Evolutionary conservation across 2,888 invertebrate genomes (phyloP).

Genomic region (Archips crataeganus): DNA sequence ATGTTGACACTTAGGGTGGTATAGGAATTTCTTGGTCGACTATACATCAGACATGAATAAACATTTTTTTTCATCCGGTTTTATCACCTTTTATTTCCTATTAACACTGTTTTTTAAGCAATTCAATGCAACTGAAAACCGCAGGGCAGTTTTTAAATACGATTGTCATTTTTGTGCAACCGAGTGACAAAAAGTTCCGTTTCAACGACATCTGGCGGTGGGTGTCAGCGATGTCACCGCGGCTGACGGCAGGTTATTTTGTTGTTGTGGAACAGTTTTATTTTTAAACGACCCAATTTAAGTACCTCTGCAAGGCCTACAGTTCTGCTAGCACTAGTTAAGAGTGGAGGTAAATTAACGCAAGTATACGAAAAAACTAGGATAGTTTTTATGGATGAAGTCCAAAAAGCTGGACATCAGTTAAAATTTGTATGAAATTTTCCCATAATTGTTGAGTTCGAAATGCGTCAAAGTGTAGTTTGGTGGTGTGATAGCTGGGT

Average conservation of each 20-base stretch:
- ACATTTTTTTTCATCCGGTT: neutral
- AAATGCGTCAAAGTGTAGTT: too few relatives aligned
- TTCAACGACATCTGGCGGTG: conserved; percentile 53
- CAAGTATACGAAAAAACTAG: neutral
- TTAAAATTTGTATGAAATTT: too few relatives aligned
- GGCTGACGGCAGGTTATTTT: conserved; percentile 17
- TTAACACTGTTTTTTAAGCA: neutral
- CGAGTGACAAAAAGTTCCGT: conserved; percentile 31
- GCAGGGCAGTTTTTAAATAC: conserved; percentile 50
- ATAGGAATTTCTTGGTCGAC: too few relatives aligned
- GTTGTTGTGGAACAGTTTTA: conserved; percentile 1
- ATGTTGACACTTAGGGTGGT: too few relatives aligned
- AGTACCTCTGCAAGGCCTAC: neutral
- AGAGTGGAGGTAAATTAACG: neutral
- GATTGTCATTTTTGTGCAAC: conserved; percentile 47
- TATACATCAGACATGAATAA: too few relatives aligned
- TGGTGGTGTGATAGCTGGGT: too few relatives aligned
- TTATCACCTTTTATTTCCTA: neutral
- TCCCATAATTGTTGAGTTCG: too few relatives aligned
- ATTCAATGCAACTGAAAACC: conserved; percentile 46
- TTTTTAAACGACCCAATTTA: neutral
- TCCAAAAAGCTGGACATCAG: too few relatives aligned
- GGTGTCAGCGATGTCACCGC: conserved; percentile 39
- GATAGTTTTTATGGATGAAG: too few relatives aligned
- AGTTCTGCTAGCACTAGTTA: neutral